Evolutionary conservation across 2,113 vertebrate species (phyloP).

Genomic region (Syrrhaptes paradoxus): DNA sequence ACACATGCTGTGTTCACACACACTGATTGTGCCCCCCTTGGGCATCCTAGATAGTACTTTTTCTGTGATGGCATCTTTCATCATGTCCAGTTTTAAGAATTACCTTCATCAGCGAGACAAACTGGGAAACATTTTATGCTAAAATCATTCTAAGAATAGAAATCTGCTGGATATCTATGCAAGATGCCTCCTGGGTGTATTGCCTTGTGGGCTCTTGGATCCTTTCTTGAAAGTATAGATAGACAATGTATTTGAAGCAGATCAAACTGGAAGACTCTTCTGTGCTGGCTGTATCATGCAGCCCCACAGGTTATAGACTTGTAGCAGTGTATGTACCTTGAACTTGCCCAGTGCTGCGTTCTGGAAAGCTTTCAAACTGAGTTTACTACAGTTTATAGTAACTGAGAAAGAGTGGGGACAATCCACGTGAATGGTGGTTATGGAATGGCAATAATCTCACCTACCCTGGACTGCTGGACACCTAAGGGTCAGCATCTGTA

Average conservation of each 20-base stretch:
- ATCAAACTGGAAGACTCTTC: neutral
- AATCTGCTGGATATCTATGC: neutral
- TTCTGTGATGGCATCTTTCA: conserved; percentile 20
- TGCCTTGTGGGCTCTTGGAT: neutral
- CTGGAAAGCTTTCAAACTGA: neutral
- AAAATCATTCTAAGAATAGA: conserved; percentile 33
- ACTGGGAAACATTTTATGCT: neutral
- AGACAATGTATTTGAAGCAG: neutral
- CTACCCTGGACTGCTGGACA: neutral
- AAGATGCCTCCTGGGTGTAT: conserved; percentile 11
- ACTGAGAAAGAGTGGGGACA: neutral
- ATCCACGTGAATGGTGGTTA: neutral
- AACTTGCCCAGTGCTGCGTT: neutral
- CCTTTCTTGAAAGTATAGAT: neutral
- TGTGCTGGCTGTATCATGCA: neutral
- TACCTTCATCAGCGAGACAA: conserved; percentile 20
- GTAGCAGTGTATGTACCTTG: neutral
- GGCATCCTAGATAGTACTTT: conserved; percentile 8
- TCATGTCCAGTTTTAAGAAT: conserved; percentile 26
- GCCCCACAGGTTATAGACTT: neutral
- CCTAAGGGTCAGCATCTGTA: neutral
- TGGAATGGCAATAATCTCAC: neutral
- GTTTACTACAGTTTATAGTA: neutral
- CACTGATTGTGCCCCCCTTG: conserved; percentile 9
- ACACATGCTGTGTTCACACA: conserved; percentile 26